phyloP scores from a whole-genome alignment of 2,888 invertebrate species.

The Pegoplata infirma region DNA sequence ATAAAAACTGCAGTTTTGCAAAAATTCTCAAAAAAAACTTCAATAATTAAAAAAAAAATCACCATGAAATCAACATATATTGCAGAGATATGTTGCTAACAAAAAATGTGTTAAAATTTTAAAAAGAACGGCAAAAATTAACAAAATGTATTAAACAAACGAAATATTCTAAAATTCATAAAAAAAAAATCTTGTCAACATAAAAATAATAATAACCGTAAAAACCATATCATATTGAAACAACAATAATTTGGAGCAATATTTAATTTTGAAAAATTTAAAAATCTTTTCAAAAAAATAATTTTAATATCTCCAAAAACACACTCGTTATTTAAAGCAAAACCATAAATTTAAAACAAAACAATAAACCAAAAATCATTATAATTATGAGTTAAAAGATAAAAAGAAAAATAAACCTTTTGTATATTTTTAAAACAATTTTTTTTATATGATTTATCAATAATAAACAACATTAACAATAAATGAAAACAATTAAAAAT shows the following conservation, averaged over 20 bases:
- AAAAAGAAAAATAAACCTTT: constrained; percentile 1
- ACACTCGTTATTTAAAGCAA: constrained; percentile 30
- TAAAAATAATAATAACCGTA: not conserved
- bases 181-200: not conserved
- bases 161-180: not conserved
- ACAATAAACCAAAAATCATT: not conserved
- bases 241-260: too few species aligned
- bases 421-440: not conserved
- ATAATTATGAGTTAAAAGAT: not conserved
- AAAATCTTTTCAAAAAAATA: too few species aligned
- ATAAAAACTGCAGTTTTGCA: too few species aligned
- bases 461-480: not conserved
- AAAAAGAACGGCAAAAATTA: not conserved
- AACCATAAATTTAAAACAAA: not conserved
- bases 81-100: not conserved
- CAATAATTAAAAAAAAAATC: too few species aligned
- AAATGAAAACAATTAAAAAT: not conserved
- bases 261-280: too few species aligned
- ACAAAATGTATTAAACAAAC: not conserved
- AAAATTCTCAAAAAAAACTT: too few species aligned
- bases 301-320: not conserved
- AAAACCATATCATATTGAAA: not conserved
- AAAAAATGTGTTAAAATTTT: not conserved
- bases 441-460: constrained; percentile 4
- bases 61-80: too few species aligned